Percentiles rank a stretch among this genome's conserved stretches.
phyloP scores from a whole-genome alignment of 2,113 vertebrate genomes.

The Baryphthengus martii region DNA sequence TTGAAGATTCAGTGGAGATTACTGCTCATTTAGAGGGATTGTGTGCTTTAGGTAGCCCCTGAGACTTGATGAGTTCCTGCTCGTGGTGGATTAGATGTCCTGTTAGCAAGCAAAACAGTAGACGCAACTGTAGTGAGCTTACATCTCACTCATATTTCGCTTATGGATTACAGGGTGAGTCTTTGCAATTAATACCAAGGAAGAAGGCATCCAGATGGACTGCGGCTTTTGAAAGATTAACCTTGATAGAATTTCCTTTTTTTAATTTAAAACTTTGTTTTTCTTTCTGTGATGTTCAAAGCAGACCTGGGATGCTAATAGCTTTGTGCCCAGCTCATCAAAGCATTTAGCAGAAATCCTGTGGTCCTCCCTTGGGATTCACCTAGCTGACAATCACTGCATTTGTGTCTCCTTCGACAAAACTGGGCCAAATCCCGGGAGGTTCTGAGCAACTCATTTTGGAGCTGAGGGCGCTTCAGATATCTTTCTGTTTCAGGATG shows the following conservation, averaged over 20 bases:
- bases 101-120: conserved; percentile 32
- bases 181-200: background rate
- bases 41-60: background rate
- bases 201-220: background rate
- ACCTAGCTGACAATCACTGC: background rate
- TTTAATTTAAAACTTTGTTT: conserved; percentile 5
- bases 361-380: background rate
- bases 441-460: background rate
- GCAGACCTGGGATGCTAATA: background rate
- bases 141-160: background rate
- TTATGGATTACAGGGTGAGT: background rate
- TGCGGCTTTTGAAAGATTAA: conserved; percentile 27
- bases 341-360: background rate
- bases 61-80: background rate
- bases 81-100: background rate
- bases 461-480: background rate
- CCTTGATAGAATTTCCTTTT: conserved; percentile 4
- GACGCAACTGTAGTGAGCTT: background rate
- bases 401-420: background rate
- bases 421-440: background rate
- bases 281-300: background rate
- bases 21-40: conserved; percentile 42
- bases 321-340: background rate
- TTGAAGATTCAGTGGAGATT: conserved; percentile 6
- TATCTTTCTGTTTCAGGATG: background rate